These are phyloP conservation scores for Volucella inflata DNA, from an alignment of 2,888 invertebrate genomes.

Conservation along the genomic window DNA sequence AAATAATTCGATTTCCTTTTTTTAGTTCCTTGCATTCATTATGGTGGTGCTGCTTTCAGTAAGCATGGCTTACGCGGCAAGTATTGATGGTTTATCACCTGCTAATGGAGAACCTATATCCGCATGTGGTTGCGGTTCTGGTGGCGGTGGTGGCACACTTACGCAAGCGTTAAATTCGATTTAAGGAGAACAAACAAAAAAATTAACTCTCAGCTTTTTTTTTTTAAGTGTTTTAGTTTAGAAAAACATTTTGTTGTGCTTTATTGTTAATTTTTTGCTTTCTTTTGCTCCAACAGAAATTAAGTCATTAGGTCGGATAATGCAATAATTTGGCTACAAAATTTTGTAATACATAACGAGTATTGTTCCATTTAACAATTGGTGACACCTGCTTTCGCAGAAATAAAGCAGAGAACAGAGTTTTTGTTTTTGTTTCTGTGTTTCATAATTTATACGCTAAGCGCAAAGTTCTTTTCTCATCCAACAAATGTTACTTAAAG, in stretches of 20 bases:
- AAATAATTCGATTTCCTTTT: constrained; percentile 13
- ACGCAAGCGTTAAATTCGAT: neutral
- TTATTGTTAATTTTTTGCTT: neutral
- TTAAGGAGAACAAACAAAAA: constrained; percentile 3
- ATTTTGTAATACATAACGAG: constrained; percentile 13
- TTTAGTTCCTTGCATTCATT: constrained; percentile 51
- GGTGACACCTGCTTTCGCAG: constrained; percentile 53
- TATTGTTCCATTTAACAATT: constrained; percentile 21
- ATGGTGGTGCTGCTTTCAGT: constrained; percentile 34
- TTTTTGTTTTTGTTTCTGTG: too few species aligned
- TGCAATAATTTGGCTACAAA: constrained; percentile 6
- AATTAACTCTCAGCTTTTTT: constrained; percentile 25
- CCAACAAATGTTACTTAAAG: constrained; percentile 50
- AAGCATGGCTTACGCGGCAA: constrained; percentile 21
- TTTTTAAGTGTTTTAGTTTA: constrained; percentile 29
- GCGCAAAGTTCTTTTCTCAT: constrained; percentile 47
- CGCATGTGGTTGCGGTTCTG: constrained; percentile 51
- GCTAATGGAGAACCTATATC: neutral
- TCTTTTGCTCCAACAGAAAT: constrained; percentile 16
- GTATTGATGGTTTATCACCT: constrained; percentile 4
- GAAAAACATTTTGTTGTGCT: constrained; percentile 45
- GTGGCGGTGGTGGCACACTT: constrained; percentile 22
- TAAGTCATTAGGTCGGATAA: constrained; percentile 48
- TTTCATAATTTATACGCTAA: constrained; percentile 36
- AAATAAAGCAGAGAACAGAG: constrained; percentile 16